Base-by-base conservation (phyloP, 2,888 invertebrate genomes). In the Drosophila gaucha region DNA sequence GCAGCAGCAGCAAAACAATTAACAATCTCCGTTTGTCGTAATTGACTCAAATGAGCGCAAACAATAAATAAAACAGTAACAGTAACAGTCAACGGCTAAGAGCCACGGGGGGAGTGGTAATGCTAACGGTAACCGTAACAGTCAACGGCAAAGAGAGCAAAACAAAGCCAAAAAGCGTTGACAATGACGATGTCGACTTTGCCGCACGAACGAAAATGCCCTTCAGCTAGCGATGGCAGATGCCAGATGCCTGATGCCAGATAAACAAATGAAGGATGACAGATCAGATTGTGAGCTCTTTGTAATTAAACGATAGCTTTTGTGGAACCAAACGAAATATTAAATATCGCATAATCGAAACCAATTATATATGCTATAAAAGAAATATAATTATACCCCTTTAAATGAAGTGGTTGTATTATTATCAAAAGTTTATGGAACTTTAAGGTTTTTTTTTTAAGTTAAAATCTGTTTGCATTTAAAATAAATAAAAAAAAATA, bases 21-120 rank as follows among this genome's bases (percentile, higher is more conserved):
- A 90, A 90, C 85, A 87, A 83, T 86, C 89, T 83, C 78, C 78
- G 79, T 78, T 80, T 78, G 80, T 66, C 72, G 84, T 86, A 90
- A 89, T 89, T 89, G 90, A 90, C 89, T 89, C 85, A 90, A 90
- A 89, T 88, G 80, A 85, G 82, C 78, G 85, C 88, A 86, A 83
- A 86, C 84, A 89, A 85, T 80, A 74, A 84, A 75, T 84, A 84
- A 83, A 85, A 76, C 82, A 80, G 82, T 70, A 80, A 84, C 76
- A 62, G 78, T 35, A 60, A 47, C 68, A 43, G 47, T 4, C 41
- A 50, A 50, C 18, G 52, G 44, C 28, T 58, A 18, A 50, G n/a
- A 47, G 18, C 33, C n/a, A 20, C 20, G 20, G 14, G 14, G 14
- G 30, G 6, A 51, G 36, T 51, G 26, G 35, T 10, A 59, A 43